A percentile compares a stretch with the other conserved stretches of the same genome.
phyloP scores from a whole-genome alignment of 2,888 invertebrate species.

The Noctua janthina region DNA sequence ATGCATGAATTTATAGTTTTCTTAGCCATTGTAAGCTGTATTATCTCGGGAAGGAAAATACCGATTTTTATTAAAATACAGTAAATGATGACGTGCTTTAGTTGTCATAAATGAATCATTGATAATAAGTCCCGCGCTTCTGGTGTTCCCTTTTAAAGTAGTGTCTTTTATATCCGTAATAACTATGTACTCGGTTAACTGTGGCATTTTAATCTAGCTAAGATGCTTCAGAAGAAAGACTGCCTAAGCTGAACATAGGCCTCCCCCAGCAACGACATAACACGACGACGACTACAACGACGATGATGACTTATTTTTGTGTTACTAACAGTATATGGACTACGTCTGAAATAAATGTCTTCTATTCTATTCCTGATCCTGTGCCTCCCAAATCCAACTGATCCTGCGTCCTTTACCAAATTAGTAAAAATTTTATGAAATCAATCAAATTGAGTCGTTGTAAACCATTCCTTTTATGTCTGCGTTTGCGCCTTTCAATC shows the following conservation, averaged over 20 bases:
- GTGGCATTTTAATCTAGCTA: neutral
- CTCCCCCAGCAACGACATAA: too few relatives aligned
- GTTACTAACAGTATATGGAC: too few relatives aligned
- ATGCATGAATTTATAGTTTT: conserved; percentile 54
- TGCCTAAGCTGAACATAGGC: neutral
- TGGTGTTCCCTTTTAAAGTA: neutral
- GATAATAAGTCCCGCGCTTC: conserved; percentile 28
- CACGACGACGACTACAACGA: too few relatives aligned
- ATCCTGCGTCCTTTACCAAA: too few relatives aligned
- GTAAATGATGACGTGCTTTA: conserved; percentile 6
- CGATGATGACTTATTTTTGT: too few relatives aligned
- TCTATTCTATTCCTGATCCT: neutral
- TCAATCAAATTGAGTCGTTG: neutral
- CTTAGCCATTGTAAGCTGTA: conserved; percentile 33
- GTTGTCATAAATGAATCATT: conserved; percentile 37
- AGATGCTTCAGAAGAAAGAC: neutral
- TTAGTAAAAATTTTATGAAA: neutral
- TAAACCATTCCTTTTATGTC: neutral
- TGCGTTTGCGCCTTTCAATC: conserved; percentile 33
- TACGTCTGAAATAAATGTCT: too few relatives aligned
- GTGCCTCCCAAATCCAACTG: neutral
- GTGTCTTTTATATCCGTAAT: neutral
- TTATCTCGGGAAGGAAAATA: conserved; percentile 48
- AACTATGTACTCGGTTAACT: too few relatives aligned
- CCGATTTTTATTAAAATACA: neutral